A percentile compares a stretch with the other conserved stretches of the same genome.
These are phyloP conservation scores for Conus betulinus DNA, from an alignment of 1,140 invertebrate genomes.

Conservation along the genomic window DNA sequence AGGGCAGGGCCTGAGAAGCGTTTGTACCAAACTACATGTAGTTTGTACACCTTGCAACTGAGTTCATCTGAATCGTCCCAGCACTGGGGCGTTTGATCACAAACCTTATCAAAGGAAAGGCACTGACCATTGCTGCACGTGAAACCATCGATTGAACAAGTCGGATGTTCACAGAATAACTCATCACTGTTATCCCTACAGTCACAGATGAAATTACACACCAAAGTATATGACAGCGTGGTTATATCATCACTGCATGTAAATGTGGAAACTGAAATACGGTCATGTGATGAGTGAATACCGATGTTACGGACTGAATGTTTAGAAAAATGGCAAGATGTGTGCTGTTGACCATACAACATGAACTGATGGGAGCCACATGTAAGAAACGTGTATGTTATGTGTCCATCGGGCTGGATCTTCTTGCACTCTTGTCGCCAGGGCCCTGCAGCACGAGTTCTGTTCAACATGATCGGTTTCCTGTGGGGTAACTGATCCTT, in stretches of 20 bases:
- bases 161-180: background rate
- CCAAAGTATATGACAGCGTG: background rate
- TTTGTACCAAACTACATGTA: background rate
- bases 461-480: background rate
- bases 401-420: background rate
- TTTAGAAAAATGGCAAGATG: background rate
- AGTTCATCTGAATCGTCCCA: background rate
- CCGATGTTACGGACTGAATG: background rate
- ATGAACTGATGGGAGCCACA: slow-evolving; percentile 12
- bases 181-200: background rate
- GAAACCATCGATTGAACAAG: slow-evolving; percentile 11
- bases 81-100: background rate
- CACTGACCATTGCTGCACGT: slow-evolving; percentile 2
- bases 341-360: background rate
- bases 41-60: slow-evolving; percentile 10
- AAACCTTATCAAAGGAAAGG: background rate
- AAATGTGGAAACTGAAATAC: background rate
- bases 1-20: slow-evolving; percentile 28
- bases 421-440: slow-evolving; percentile 45
- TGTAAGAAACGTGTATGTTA: background rate
- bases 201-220: slow-evolving; percentile 2
- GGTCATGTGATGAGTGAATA: background rate
- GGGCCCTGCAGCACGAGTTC: slow-evolving; percentile 45
- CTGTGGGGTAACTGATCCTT: background rate
- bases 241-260: background rate